phyloP scores from a whole-genome alignment of 1,140 invertebrate genomes.

The Brachionus asplanchnoidis region DNA sequence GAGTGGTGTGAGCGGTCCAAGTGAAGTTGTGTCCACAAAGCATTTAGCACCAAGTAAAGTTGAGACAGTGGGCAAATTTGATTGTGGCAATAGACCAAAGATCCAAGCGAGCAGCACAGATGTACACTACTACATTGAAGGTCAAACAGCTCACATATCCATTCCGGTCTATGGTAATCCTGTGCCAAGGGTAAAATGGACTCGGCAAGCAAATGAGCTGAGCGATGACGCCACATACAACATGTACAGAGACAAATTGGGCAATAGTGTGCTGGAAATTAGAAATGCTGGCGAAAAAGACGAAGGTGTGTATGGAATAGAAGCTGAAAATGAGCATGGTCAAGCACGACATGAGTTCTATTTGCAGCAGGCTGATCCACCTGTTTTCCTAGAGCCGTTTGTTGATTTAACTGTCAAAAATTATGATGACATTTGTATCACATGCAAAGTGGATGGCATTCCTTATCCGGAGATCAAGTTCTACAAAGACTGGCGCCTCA shows the following conservation, averaged over 20 bases:
- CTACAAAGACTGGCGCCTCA: constrained; percentile 61
- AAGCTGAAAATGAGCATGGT: constrained; percentile 85
- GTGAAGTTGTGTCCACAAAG: background rate
- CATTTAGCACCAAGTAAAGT: background rate
- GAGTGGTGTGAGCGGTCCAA: constrained; percentile 19
- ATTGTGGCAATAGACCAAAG: constrained; percentile 50
- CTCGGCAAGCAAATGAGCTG: constrained; percentile 46
- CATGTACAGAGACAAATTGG: constrained; percentile 73
- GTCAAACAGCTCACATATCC: constrained; percentile 76
- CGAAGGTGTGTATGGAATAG: constrained; percentile 85
- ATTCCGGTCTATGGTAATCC: constrained; percentile 90
- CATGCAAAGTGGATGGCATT: constrained; percentile 78
- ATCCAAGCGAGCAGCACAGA: constrained; percentile 79
- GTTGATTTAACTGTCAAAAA: constrained; percentile 69
- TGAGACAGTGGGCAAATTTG: background rate
- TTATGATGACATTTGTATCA: constrained; percentile 68
- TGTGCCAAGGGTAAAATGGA: constrained; percentile 80
- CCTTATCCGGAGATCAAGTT: constrained; percentile 90
- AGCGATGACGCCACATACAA: constrained; percentile 46
- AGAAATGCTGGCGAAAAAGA: constrained; percentile 57
- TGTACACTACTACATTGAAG: constrained; percentile 77
- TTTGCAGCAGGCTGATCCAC: constrained; percentile 83
- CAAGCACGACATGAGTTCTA: constrained; percentile 72
- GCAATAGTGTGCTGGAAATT: constrained; percentile 63
- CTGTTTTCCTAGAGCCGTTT: constrained; percentile 73